Base-by-base conservation (phyloP, 2,888 invertebrate species). In the Orthosia gothica region DNA sequence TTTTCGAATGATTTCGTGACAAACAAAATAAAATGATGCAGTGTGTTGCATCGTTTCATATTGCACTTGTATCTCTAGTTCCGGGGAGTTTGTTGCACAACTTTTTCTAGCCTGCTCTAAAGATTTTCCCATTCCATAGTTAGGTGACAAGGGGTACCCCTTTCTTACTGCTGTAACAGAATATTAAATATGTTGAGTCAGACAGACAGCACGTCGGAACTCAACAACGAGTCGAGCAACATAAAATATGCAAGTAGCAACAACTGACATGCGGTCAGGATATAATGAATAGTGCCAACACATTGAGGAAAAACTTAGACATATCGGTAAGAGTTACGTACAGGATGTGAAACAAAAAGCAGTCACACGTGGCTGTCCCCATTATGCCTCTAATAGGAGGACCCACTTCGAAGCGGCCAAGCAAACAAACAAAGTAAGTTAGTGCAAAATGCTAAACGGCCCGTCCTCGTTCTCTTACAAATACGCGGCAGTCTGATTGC, bases 371-470 rank as follows among this genome's bases (percentile, higher is more conserved):
- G 74, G 63, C 20, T 62, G 75, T 68, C 72, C 76, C 59, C 74
- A 77, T 77, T 81, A 26, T 70, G 55, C 63, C 64, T 80, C 81
- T 83, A 82, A 86, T 79, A 86, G 73, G 61, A 83, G 83, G 74
- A 76, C 76, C 84, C 54, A 84, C 81, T 82, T 88, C 70, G 55
- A 66, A 83, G 71, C 75, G 20, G 65, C 70, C 81, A 84, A 84
- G 86, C 82, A 88, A 86, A 89, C 87, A 89, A 90, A 81, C 65
- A 77, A 85, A 88, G 85, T 84, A 77, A 84, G 79, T 81, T 82
- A 73, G 84, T 87, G 86, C 83, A 87, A 89, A 91, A 90, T 89
- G 87, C 88, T 88, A 91, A 92, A 90, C 87, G 88, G 87, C 67
- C 76, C 78, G 91, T 82, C 90, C 91, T 91, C 88, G 89, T 89